Evolutionary conservation across 2,797 vertebrate species (phyloP), one percentile per base, ranked within the genome.

Genomic region (Tympanoctomys barrerae): DNA sequence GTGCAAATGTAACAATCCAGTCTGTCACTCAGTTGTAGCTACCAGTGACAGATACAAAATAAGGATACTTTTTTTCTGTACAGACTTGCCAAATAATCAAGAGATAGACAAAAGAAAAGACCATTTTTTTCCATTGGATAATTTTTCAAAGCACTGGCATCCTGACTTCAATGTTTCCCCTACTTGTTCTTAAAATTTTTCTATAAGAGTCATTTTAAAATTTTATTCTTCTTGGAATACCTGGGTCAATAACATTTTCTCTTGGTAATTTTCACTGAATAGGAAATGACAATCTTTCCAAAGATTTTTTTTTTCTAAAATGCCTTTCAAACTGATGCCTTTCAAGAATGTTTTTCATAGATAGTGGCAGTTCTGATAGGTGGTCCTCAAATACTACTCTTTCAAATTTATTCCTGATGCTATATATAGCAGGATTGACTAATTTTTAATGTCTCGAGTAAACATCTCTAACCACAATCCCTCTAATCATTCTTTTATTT

Each of bases 381-480:
- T 90, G 46, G 70, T 84, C 71, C 33, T 66, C 68, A 93, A 36
- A 61, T n/a, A 52, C 14, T 1, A 61, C 3, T 36, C 31, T 90
- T 91, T 64, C 12, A 28, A 61, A 85, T 52, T 73, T 78, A 66
- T 46, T 92, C 64, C 73, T 52, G 19, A 86, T 57, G 4, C 61
- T 91, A 7, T 57, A 79, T 95, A 89, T 12, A 87, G 73, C 16
- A 94, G 42, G 96, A 70, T 57, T 18, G 31, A 54, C 54, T 75
- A 80, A 85, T 83, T 96, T 42, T 39, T 90, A 22, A 24, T 66
- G 19, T 68, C 94, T 95, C 21, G 81, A 71, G 87, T 87, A 95
- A 95, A 89, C 31, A 64, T 89, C 66, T 77, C 77, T 70, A 92
- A 90, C 90, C 9, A 66, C 46, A 83, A 62, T 77, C 94, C 93